Evolutionary conservation across 2,797 vertebrate species (phyloP).

Genomic region (Limnodromus scolopaceus): DNA sequence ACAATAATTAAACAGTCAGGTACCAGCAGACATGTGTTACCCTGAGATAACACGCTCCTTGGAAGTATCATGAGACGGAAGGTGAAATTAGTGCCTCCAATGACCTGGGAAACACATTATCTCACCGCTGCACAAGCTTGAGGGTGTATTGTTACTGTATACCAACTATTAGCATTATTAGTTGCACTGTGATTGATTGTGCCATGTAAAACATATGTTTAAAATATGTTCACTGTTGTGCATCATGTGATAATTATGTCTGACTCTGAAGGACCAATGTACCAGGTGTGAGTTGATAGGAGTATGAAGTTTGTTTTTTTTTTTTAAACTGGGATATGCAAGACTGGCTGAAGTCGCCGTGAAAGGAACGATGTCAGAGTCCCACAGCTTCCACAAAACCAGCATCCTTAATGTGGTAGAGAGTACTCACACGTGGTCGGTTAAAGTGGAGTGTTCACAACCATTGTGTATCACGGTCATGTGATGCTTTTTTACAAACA

Average conservation of each 20-base stretch:
- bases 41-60: constrained; percentile 71
- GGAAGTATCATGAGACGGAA: constrained; percentile 56
- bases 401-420: not conserved
- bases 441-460: not conserved
- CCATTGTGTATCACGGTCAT: not conserved
- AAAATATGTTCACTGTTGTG: constrained; percentile 38
- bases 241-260: not conserved
- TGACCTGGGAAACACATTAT: constrained; percentile 66
- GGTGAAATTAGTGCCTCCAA: constrained; percentile 48
- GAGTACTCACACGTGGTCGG: not conserved
- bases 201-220: constrained; percentile 63
- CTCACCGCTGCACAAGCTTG: constrained; percentile 20
- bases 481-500: not conserved
- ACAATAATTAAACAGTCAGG: constrained; percentile 74
- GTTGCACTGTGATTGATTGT: constrained; percentile 8
- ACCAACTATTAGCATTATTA: not conserved
- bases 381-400: not conserved
- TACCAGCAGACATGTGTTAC: constrained; percentile 67
- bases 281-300: not conserved
- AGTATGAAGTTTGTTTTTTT: not conserved
- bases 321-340: not conserved
- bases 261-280: not conserved
- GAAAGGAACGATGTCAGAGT: not conserved
- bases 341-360: not conserved
- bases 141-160: not conserved